phyloP scores from a whole-genome alignment of 2,113 vertebrate genomes.

The Corydoras sp. region DNA sequence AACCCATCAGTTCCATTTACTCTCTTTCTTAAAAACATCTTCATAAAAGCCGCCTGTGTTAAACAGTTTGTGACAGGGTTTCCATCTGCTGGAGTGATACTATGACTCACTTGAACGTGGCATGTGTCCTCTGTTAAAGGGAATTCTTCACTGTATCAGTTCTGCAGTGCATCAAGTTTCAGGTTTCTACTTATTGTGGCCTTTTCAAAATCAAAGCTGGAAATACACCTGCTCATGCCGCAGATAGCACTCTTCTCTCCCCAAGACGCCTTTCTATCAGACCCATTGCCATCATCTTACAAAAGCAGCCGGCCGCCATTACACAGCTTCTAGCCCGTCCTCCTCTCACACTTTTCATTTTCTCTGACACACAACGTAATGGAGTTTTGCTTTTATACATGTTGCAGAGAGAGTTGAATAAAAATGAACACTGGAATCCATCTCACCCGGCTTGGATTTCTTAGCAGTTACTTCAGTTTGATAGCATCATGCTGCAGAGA shows the following conservation, averaged over 20 bases:
- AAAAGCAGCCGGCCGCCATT: slow-evolving; percentile 23
- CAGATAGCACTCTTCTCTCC: slow-evolving; percentile 26
- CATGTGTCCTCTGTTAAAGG: neutral
- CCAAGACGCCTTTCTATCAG: slow-evolving; percentile 28
- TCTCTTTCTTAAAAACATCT: neutral
- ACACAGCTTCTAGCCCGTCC: slow-evolving; percentile 3
- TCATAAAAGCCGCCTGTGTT: neutral
- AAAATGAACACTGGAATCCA: neutral
- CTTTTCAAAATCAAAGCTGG: slow-evolving; percentile 26
- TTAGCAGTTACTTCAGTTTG: too few relatives aligned
- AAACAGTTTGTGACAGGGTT: neutral
- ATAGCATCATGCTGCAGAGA: too few relatives aligned
- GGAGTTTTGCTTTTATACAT: slow-evolving; percentile 7
- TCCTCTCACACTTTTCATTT: slow-evolving; percentile 12
- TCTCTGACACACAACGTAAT: slow-evolving; percentile 7
- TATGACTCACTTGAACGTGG: neutral
- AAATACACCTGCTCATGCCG: slow-evolving; percentile 4
- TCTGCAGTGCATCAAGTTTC: neutral
- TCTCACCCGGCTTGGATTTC: slow-evolving; percentile 8
- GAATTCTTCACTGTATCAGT: neutral
- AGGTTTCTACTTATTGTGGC: slow-evolving; percentile 10
- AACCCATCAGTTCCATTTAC: neutral
- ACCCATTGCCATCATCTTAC: slow-evolving; percentile 31
- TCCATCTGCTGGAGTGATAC: neutral
- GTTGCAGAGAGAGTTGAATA: slow-evolving; percentile 13